Evolutionary conservation across 2,113 vertebrate species (phyloP), one percentile per base, ranked within the genome.

Genomic region (Macaca fascicularis): DNA sequence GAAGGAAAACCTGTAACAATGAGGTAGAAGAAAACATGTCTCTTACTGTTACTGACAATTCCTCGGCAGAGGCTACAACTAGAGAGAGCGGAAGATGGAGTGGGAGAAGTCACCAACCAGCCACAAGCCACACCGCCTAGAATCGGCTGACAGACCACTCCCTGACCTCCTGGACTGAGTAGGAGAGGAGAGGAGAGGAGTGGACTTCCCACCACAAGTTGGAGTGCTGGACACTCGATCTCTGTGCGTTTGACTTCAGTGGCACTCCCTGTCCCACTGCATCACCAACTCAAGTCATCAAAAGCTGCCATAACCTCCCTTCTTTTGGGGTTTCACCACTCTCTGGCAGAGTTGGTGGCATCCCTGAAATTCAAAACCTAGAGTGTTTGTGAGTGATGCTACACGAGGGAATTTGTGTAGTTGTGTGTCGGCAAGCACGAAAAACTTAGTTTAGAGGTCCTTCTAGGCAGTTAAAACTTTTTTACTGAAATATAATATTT

Each of bases 181-280:
- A 35, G 0, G 1, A 57, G 48, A 50, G 0, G 1, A 57, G 45
- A 50, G 0, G 1, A 50, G 27, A 50, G 1, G 6, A 27, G 40
- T 1, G 25, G 22, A 20, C 9, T 30, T 30, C 64, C 48, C 59
- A 38, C 16, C 0, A 0, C 6, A 1, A 88, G 43, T 35, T 25
- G 0, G 30, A 32, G 38, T 38, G 20, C 50, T 32, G 14, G 43
- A 35, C 45, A 16, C 45, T 40, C 16, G 2, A 17, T 43, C 72
- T 45, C 74, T n/a, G 27, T 22, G 64, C 14, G 12, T 16, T 4
- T 40, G 74, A 85, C 38, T 19, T 48, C 32, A 25, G 19, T 20
- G 70, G 70, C 38, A 19, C 10, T 50, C 40, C 19, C 52, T 1
- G 22, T 23, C 23, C 30, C 52, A 16, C 38, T 38, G 48, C 23